These are phyloP conservation scores for Orycteropus afer DNA, from an alignment of 2,113 vertebrate genomes.

Conservation along the genomic window DNA sequence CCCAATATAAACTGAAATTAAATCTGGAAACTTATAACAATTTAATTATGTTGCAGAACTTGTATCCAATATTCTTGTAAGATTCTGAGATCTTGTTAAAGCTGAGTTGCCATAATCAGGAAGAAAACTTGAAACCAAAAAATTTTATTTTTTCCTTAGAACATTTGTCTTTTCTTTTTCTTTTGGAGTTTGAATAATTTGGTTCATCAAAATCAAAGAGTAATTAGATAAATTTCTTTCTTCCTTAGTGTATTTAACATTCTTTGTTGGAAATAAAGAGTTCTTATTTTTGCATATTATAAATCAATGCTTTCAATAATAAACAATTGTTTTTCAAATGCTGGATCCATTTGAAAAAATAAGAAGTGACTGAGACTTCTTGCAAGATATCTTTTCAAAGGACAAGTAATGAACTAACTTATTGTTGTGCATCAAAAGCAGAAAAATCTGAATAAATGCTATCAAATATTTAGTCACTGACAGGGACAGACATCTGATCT, in stretches of 20 bases:
- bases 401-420: slow-evolving; percentile 47
- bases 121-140: not conserved
- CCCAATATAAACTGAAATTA: not conserved
- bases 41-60: not conserved
- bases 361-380: not conserved
- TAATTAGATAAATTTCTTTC: not conserved
- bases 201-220: not conserved
- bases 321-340: slow-evolving; percentile 53
- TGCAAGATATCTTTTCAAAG: not conserved
- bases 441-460: slow-evolving; percentile 51
- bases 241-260: slow-evolving; percentile 26
- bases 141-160: not conserved
- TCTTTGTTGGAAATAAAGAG: not conserved
- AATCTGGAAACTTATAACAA: not conserved
- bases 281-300: slow-evolving; percentile 24
- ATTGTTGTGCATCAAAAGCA: slow-evolving; percentile 46
- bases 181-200: not conserved
- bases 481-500: slow-evolving; percentile 50
- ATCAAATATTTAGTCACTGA: slow-evolving; percentile 74
- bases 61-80: not conserved
- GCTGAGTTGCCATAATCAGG: not conserved
- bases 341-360: not conserved
- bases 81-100: not conserved
- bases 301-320: slow-evolving; percentile 38
- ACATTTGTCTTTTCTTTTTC: not conserved